Evolutionary conservation across 53 echinoderm and acorn worm species (phyloP), one percentile per base, ranked within the genome.

Genomic region (Mesocentrotus franciscanus): DNA sequence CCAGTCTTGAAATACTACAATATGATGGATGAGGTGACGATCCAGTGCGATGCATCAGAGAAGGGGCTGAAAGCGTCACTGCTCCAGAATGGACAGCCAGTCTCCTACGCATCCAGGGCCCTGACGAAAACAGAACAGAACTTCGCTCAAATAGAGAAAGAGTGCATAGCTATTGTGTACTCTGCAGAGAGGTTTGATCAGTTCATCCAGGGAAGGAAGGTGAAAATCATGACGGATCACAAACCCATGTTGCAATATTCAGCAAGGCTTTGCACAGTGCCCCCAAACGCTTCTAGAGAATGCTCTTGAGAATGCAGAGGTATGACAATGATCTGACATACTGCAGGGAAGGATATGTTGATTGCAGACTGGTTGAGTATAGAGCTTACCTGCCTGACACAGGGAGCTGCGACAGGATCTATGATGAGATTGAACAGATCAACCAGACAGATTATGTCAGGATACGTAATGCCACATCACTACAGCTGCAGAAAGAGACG

Each of bases 101-200:
- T 96, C 15, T 27, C 91, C 33, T 97, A 83, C 78, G 95, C 96
- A 17, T 94, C 95, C 8, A 64, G 85, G 78, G 84, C 96, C 26
- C 74, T 95, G 70, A 74, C 97, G 59, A 64, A 79, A 26, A 96
- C 85, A 29, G 95, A 97, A 49, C 42, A 78, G 72, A 92, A 95
- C 59, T 96, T 95, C 74, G 96, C 97, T 20, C 96, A 96, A 61
- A 96, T 97, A 60, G 97, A 97, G 62, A 96, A 97, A 95, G 97
- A 97, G 91, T 95, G 95, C 29, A n/a, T 97, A 68, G 96, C 97
- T 55, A 93, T 95, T 13, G 93, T 96, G 24, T 95, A 90, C 61
- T 71, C 70, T 59, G 71, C 87, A 17, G 96, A 97, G 95, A 75
- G 56, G 61, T 97, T 96, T 56, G 91, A 96, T 60, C 96, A 96